These are phyloP conservation scores for Drymodes brunneopygia DNA, from an alignment of 2,113 vertebrate species.

Conservation along the genomic window DNA sequence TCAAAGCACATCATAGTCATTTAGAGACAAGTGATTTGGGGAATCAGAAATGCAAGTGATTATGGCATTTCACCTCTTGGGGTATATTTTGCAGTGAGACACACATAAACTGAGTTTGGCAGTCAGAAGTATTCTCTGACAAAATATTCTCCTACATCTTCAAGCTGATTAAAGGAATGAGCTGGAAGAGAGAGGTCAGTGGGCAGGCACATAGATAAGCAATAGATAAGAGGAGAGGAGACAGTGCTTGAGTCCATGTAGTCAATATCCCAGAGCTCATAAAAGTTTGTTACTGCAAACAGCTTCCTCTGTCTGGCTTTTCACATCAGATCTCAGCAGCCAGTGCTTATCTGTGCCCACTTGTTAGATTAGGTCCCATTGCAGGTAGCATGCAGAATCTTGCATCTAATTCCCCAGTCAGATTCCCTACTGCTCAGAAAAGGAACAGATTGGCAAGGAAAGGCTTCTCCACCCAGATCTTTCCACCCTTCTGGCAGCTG, in stretches of 20 bases:
- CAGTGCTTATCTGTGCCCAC: constrained; percentile 11
- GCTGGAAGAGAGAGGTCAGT: constrained; percentile 31
- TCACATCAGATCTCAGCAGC: constrained; percentile 13
- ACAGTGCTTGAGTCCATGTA: not conserved
- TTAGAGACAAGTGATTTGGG: constrained; percentile 29
- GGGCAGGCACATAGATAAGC: not conserved
- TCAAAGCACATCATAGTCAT: constrained; percentile 46
- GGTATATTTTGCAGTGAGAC: constrained; percentile 18
- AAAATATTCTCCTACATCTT: constrained; percentile 37
- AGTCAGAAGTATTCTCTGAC: constrained; percentile 34
- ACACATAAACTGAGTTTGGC: constrained; percentile 58
- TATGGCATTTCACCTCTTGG: constrained; percentile 45
- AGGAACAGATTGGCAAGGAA: not conserved
- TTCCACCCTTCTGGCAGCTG: not conserved
- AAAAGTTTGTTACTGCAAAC: constrained; percentile 4
- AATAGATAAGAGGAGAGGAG: constrained; percentile 38
- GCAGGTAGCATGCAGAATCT: not conserved
- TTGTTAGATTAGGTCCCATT: constrained; percentile 4
- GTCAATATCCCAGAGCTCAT: constrained; percentile 17
- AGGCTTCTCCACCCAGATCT: not conserved
- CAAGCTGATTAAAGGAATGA: constrained; percentile 42
- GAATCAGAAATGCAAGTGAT: constrained; percentile 44
- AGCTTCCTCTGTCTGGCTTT: not conserved
- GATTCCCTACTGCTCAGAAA: not conserved
- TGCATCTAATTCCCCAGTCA: not conserved